Base-by-base conservation (phyloP, 1,140 invertebrate species). In the Acromyrmex echinatior region DNA sequence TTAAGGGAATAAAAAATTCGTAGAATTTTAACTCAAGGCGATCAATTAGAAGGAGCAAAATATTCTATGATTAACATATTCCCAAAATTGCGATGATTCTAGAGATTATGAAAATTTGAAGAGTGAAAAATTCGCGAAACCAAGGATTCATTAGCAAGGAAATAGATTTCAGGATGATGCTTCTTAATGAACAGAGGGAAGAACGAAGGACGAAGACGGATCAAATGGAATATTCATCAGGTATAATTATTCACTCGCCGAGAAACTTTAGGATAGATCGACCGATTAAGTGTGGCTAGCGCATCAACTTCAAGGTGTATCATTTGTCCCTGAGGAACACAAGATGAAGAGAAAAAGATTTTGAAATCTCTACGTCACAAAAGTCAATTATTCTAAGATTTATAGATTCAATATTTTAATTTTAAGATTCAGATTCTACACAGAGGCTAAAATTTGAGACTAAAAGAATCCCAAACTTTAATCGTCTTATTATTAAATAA, bases 181-280 rank as follows among this genome's bases (percentile, higher is more conserved):
- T 51, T 74, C 39, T 60, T 76, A 84, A 84, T 76, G 70, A 84
- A 45, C 18, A 31, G 14, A 74, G 56, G 18, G 45, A 62, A 62
- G 25, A 28, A 68, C 39, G 25, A 66, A 16, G 65, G 68, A 79
- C 49, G 78, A 39, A 80, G 77, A 39, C 31, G 63, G 78, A 84
- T 84, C 70, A 51, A 84, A 84, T 84, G 70, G 45, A 74, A 84
- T 84, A 84, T 84, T 84, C 80, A 84, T 84, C 70, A 63, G 56
- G n/a, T 51, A 84, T 84, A 84, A 84, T 84, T 51, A 84, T 82
- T 62, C 49, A 63, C 56, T 58, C 56, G 7, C 80, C 31, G 56
- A n/a, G 49, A 81, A 84, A 84, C 56, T 84, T 84, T 74, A 60
- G 56, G 31, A 63, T 39, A 56, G 70, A 84, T 84, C 39, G 56